Base-by-base conservation (phyloP, 2,888 invertebrate species). In the Spilarctia lutea region DNA sequence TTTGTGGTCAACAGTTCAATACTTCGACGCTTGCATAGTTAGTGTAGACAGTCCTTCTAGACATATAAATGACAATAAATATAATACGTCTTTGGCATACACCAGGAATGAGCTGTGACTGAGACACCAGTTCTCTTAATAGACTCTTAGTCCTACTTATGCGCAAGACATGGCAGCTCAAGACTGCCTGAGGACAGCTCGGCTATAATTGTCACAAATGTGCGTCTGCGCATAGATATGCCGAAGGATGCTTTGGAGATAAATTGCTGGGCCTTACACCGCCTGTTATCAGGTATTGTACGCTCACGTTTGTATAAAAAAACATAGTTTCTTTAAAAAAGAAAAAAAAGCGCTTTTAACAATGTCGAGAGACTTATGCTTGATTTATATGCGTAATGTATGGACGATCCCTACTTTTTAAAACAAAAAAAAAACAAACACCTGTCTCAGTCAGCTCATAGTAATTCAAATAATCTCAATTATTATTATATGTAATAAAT, bases 11-110 rank as follows among this genome's bases (percentile, higher is more conserved):
- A 20, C 20, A 20, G 20, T 48, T 39, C 7, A 8, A 52, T 8
- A 24, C 8, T 52, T 52, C 8, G 8, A 24, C 24, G 24, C 10
- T 52, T 48, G 20, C 20, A 4, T 20, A 18, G 39, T 0, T 42
- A 42, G 18, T 0, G 18, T 48, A 20, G 24, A 52, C 52, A 52
- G 24, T 52, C 24, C 10, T 24, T 52, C 52, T 52, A 52, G 52
- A 52, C 52, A 52, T 24, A 24, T 52, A 18, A 20, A 52, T 24
- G 56, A 39, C 39, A 63, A 78, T 81, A 77, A 81, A 83, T 79
- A 82, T 69, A n/a, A 52, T 77, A 71, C 69, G 65, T 78, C 74
- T 75, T 83, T 77, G 80, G 79, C 75, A 73, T 75, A 30, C 35
- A 45, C 30, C 20, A 30, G 30, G 39, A 27, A 30, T 42, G 20